Evolutionary conservation across 2,888 invertebrate species (phyloP).

Genomic region (Brachypalpus laphriformis): DNA sequence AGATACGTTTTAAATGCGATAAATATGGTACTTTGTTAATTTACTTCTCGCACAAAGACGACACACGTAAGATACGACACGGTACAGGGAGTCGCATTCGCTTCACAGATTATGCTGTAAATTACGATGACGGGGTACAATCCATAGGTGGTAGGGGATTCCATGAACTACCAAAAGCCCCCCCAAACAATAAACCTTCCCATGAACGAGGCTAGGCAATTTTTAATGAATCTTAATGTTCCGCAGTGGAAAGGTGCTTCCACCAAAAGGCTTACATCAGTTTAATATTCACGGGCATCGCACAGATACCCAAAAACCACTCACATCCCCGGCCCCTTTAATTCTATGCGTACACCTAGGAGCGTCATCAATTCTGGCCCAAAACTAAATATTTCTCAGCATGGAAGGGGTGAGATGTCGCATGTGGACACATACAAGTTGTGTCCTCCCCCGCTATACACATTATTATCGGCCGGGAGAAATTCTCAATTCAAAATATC

Average conservation of each 20-base stretch:
- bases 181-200: constrained; percentile 26
- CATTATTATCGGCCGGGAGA: constrained; percentile 64
- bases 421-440: constrained; percentile 64
- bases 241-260: constrained; percentile 51
- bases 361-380: constrained; percentile 61
- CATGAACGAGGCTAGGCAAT: constrained; percentile 51
- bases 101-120: constrained; percentile 42
- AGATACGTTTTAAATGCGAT: constrained; percentile 52
- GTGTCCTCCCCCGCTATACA: constrained; percentile 40
- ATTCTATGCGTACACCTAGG: constrained; percentile 62
- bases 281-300: constrained; percentile 50
- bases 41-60: constrained; percentile 31
- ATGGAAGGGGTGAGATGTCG: constrained; percentile 63
- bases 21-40: constrained; percentile 51
- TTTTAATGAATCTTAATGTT: constrained; percentile 69
- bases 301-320: constrained; percentile 31
- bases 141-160: not conserved
- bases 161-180: not conserved
- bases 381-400: constrained; percentile 51
- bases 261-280: constrained; percentile 57
- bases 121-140: constrained; percentile 23
- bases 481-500: constrained; percentile 69
- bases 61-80: too few relatives aligned
- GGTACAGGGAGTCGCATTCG: constrained; percentile 14
- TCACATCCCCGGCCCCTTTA: constrained; percentile 23